phyloP scores from a whole-genome alignment of 2,113 vertebrate species.

The Scatophagus argus region DNA sequence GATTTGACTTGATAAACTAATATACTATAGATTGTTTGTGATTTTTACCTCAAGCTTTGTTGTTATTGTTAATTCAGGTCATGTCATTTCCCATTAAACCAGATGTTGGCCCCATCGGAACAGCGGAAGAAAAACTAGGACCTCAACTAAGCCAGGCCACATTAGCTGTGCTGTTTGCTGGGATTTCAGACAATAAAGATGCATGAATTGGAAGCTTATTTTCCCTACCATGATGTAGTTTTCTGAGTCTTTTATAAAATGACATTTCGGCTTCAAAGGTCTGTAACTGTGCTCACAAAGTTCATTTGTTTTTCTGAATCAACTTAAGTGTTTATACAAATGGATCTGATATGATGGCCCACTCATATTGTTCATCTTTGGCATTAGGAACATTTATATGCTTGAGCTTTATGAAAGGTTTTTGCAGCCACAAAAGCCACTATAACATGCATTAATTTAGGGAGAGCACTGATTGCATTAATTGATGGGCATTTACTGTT shows the following conservation, averaged over 20 bases:
- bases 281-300: not conserved
- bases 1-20: not conserved
- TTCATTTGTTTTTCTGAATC: not conserved
- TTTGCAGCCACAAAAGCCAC: not conserved
- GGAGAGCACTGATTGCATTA: conserved; percentile 13
- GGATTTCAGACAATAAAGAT: conserved; percentile 19
- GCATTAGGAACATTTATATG: conserved; percentile 14
- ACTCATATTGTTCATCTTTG: not conserved
- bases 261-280: conserved; percentile 38
- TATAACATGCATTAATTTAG: too few species aligned
- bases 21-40: not conserved
- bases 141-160: not conserved
- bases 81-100: not conserved
- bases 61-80: not conserved
- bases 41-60: not conserved
- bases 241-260: conserved; percentile 4
- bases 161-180: not conserved
- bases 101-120: not conserved
- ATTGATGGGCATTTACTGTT: not conserved
- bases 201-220: not conserved
- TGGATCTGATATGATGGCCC: not conserved
- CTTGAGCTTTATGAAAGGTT: not conserved
- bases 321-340: not conserved
- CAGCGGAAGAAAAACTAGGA: not conserved
- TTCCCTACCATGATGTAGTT: conserved; percentile 19